Evolutionary conservation across 2,888 invertebrate species (phyloP).

Genomic region (Desoria tigrina): DNA sequence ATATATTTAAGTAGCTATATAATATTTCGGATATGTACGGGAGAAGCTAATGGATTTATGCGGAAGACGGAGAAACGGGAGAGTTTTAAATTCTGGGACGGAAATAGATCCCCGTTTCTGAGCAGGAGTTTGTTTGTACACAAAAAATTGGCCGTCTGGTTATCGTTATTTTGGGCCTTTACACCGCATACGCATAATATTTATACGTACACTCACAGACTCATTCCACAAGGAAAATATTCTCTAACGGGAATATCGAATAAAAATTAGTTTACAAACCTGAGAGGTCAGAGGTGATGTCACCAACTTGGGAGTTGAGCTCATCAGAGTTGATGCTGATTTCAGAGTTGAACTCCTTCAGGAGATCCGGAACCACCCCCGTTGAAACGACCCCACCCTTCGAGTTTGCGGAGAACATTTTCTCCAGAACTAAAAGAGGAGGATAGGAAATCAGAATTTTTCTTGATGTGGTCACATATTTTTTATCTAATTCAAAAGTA

Average conservation of each 20-base stretch:
- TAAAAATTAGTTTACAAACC: too few species aligned
- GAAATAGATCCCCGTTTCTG: not conserved
- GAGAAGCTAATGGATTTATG: not conserved
- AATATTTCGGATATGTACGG: not conserved
- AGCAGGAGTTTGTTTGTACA: slow-evolving; percentile 5
- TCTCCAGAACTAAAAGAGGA: slow-evolving; percentile 43
- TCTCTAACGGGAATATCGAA: too few species aligned
- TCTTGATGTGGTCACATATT: too few species aligned
- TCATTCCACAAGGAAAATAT: too few species aligned
- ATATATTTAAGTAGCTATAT: not conserved
- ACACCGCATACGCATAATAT: too few species aligned
- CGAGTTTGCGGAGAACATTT: slow-evolving; percentile 35
- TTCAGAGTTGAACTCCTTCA: slow-evolving; percentile 32
- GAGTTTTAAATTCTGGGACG: not conserved
- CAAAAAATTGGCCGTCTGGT: not conserved
- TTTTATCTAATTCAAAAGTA: too few species aligned
- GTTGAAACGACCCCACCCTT: slow-evolving; percentile 30
- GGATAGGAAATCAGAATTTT: too few species aligned
- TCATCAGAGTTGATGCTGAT: slow-evolving; percentile 32
- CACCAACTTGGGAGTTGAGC: slow-evolving; percentile 29
- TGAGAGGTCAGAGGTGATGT: not conserved
- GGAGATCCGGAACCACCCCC: slow-evolving; percentile 34
- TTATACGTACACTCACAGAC: too few species aligned
- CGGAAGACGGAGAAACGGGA: not conserved
- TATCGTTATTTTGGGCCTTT: too few species aligned